Conservation (phyloP, 1,140 invertebrate species). For the Pygmarrhopalites habei region DNA sequence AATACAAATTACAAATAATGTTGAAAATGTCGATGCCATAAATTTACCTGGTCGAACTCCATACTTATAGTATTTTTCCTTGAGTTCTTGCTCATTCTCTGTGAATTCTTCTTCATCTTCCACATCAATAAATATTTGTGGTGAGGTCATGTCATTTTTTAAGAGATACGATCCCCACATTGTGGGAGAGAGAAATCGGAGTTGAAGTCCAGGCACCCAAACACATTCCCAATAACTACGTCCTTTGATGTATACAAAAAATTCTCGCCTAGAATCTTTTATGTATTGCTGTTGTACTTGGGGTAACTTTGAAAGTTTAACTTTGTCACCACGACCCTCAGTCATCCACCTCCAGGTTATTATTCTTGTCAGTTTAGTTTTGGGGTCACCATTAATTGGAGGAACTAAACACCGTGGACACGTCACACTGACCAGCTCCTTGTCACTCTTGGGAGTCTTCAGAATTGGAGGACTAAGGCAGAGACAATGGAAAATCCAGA, state of each 20-base stretch:
- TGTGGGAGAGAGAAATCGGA: no score
- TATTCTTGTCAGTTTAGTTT: conserved; percentile 87
- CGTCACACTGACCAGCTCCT: no score
- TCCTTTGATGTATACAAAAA: conserved; percentile 96
- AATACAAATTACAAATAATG: no score
- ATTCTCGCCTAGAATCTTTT: conserved; percentile 66
- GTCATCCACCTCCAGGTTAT: conserved; percentile 91
- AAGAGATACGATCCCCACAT: no score
- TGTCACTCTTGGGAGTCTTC: no score
- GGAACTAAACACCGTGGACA: no score
- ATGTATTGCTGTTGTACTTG: conserved; percentile 34
- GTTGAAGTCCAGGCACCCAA: conserved; percentile 98
- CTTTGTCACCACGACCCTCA: conserved; percentile 49
- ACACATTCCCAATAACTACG: conserved; percentile 97
- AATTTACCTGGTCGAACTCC: conserved; percentile 97
- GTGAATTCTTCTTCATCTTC: no score
- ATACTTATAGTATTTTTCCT: conserved; percentile 82
- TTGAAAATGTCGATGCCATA: no score
- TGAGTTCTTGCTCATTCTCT: no score
- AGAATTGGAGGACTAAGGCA: no score
- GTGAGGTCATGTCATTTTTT: no score
- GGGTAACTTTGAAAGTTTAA: conserved; percentile 38
- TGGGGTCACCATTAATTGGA: conserved; percentile 82
- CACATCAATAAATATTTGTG: no score
- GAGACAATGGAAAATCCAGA: conserved; percentile 94